A percentile compares a stretch with the other conserved stretches of the same genome.
Evolutionary conservation across 2,113 vertebrate species (phyloP).

Genomic region (Muntiacus muntjak): DNA sequence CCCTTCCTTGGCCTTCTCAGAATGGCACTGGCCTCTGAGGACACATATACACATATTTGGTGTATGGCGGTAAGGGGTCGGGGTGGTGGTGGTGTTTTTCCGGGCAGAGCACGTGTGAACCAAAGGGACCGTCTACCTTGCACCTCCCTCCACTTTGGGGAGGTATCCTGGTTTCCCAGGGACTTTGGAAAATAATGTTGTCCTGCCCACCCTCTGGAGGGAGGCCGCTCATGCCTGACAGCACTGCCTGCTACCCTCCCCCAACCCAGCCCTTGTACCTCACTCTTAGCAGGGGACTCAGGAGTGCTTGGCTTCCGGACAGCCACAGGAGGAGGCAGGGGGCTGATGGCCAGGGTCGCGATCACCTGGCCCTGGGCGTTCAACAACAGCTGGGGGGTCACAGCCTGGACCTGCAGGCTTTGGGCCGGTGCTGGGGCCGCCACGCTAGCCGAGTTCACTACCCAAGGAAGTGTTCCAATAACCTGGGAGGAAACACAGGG

Average conservation of each 20-base stretch:
- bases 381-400: constrained; percentile 92
- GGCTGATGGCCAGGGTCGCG: constrained; percentile 87
- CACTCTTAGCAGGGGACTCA: constrained; percentile 82
- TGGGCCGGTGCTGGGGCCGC: constrained; percentile 83
- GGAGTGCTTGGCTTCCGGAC: constrained; percentile 83
- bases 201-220: not conserved
- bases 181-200: not conserved
- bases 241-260: not conserved
- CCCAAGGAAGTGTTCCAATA: constrained; percentile 92
- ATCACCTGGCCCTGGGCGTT: constrained; percentile 96
- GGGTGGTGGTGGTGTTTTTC: not conserved
- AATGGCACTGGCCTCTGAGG: not conserved
- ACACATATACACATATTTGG: not conserved
- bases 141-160: not conserved
- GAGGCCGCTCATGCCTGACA: not conserved
- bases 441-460: constrained; percentile 88
- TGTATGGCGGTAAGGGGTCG: not conserved
- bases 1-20: not conserved
- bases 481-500: constrained; percentile 80
- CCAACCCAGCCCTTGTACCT: constrained; percentile 69
- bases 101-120: not conserved
- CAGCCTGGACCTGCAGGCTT: constrained; percentile 90
- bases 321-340: constrained; percentile 82
- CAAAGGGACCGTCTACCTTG: not conserved
- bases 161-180: not conserved